These are phyloP conservation scores for Drosophila pegasa DNA, from an alignment of 2,888 invertebrate species.

Conservation along the genomic window DNA sequence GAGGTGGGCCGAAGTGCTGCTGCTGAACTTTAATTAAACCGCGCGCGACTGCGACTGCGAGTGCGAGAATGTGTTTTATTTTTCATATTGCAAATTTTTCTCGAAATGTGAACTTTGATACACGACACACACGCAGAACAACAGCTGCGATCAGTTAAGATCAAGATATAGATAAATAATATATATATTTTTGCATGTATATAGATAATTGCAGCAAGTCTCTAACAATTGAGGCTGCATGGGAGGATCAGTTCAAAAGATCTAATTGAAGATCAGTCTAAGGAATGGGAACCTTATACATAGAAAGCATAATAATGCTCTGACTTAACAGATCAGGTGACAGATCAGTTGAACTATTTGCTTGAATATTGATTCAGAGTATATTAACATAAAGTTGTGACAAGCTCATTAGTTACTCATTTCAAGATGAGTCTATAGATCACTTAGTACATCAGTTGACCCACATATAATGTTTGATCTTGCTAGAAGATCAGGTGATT, in stretches of 20 bases:
- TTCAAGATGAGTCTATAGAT: neutral
- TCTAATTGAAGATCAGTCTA: slow-evolving; percentile 3
- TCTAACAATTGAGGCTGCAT: slow-evolving; percentile 7
- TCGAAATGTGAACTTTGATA: slow-evolving; percentile 52
- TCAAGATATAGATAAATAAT: slow-evolving; percentile 28
- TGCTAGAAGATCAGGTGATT: neutral
- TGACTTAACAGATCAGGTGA: no score
- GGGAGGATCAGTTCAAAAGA: neutral
- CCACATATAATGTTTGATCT: neutral
- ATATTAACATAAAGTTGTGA: neutral
- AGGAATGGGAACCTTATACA: neutral
- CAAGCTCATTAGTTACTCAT: no score
- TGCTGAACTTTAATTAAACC: slow-evolving; percentile 78
- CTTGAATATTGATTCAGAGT: neutral
- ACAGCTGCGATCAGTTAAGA: slow-evolving; percentile 36
- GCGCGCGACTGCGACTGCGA: slow-evolving; percentile 7
- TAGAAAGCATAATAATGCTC: no score
- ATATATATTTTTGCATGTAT: slow-evolving; percentile 3
- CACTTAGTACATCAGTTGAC: neutral
- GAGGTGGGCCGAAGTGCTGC: slow-evolving; percentile 59
- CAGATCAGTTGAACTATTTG: neutral
- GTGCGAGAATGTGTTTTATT: slow-evolving; percentile 43
- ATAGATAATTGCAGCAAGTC: slow-evolving; percentile 15
- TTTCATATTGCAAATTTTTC: slow-evolving; percentile 26
- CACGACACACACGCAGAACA: neutral